Evolutionary conservation across 2,888 invertebrate species (phyloP), one percentile per base, ranked within the genome.

Genomic region (Euzophera pinguis): DNA sequence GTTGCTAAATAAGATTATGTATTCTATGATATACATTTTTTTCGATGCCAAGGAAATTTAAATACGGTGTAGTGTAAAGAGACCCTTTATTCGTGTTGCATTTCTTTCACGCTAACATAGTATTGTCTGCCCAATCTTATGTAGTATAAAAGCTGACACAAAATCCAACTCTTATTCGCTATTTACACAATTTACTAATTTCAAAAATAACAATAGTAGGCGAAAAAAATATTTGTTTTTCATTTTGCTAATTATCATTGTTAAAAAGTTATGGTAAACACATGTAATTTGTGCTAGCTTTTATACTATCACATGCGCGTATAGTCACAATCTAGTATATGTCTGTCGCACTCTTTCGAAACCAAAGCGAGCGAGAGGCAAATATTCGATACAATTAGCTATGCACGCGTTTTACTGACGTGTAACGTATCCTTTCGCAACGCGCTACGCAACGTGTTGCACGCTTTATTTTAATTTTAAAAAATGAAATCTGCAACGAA

Each of bases 61-160:
- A 39, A 32, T 32, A 16, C 32, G 16, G 45, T 45, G 32, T 45
- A 45, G 29, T 45, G 45, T 45, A 8, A 14, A 16, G 16, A 32
- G 3, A n/a, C 45, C 14, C 38, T 49, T 49, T 38, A 27, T 38
- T 38, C 38, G 10, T 29, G 48, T 45, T 45, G 45, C 45, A 45
- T 45, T 45, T 45, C 45, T 45, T 29, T 45, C 45, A 32, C 45
- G 45, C 45, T 32, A 32, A 45, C 8, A 29, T 45, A 27, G 42
- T 12, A 45, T 45, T 29, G 45, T 13, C 32, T 29, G 43, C 45
- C 45, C 45, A 29, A 45, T 16, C 45, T 45, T 10, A 45, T 12
- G 1, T 45, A 45, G 45, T 45, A 32, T 45, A 32, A 32, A 13
- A 45, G 45, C 45, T 45, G 10, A 16, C 45, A 45, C 32, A 16